Base-by-base conservation (phyloP, 2,888 invertebrate species). In the Metalampra italica region DNA sequence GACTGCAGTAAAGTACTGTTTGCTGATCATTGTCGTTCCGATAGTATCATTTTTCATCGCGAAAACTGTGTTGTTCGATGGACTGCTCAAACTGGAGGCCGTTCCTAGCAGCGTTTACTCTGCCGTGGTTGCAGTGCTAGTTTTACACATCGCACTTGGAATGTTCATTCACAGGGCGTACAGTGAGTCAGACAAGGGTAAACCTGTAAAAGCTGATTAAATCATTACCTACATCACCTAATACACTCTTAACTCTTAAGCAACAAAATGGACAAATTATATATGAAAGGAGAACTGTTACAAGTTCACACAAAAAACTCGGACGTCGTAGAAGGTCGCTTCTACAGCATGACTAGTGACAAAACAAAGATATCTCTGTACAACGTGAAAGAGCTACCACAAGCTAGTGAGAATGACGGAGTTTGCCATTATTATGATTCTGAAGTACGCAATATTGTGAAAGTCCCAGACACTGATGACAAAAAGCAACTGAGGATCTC, bases 161-260 rank as follows among this genome's bases (percentile, higher is more conserved):
- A 81, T 94, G 42, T 96, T 95, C 69, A 95, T 96, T 64, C 94
- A 93, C 71, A 91, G 91, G 66, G 96, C 96, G 0, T 96, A 95
- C 75, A 92, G 92, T 59, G 92, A 91, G 58, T 54, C 81, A 11
- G 91, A 85, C 7, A 45, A 37, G 7, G 37, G 71, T 12, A 88
- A 90, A 60, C 84, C 87, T 2, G 75, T 83, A 4, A 90, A 90
- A 61, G 82, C 78, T 65, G 90, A 90, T 64, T 90, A 88, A 75
- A 54, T 7, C 11, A 55, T 48, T 41, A 32, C n/a, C n/a, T n/a
- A 22, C 15, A 5, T 42, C 30, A 47, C 14, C 32, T 40, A 42
- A 11, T 38, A 48, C 29, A 43, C 49, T 36, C 37, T 47, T n/a
- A n/a, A 29, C 12, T 14, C 37, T 55, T 22, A 62, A 54, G 54